A percentile compares a stretch with the other conserved stretches of the same genome.
Conservation (phyloP, 2,888 invertebrate genomes). For the Ctena decussata region DNA sequence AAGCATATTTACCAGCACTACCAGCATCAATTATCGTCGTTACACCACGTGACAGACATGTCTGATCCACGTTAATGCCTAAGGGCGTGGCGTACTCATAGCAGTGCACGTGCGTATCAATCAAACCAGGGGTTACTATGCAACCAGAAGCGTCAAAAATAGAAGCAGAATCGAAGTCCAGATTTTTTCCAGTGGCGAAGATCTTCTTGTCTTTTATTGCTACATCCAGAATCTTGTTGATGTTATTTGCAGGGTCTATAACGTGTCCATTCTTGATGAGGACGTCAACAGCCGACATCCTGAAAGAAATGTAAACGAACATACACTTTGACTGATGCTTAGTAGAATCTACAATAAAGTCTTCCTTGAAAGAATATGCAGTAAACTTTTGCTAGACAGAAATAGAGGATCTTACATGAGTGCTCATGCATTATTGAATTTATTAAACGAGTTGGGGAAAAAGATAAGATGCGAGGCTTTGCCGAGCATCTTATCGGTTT, state of each 20-base stretch:
- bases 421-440: too few species aligned
- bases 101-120: constrained; percentile 84
- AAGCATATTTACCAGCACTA: constrained; percentile 82
- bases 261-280: constrained; percentile 77
- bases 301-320: neutral
- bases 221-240: constrained; percentile 70
- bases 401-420: too few species aligned
- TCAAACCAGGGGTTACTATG: constrained; percentile 81
- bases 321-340: too few species aligned
- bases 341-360: too few species aligned
- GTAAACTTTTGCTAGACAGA: too few species aligned
- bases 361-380: too few species aligned
- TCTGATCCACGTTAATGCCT: constrained; percentile 80
- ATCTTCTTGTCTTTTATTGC: constrained; percentile 67
- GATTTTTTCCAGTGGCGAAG: constrained; percentile 50
- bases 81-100: constrained; percentile 82
- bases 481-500: too few species aligned
- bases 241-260: constrained; percentile 77
- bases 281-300: constrained; percentile 47
- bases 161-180: constrained; percentile 47
- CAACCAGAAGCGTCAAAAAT: constrained; percentile 78
- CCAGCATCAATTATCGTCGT: constrained; percentile 83
- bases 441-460: too few species aligned
- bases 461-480: too few species aligned
- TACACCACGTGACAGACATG: constrained; percentile 79